A percentile compares a stretch with the other conserved stretches of the same genome.
These are phyloP conservation scores for Heliopora coerulea DNA, from an alignment of 92 coral and sea anemone species.

Conservation along the genomic window DNA sequence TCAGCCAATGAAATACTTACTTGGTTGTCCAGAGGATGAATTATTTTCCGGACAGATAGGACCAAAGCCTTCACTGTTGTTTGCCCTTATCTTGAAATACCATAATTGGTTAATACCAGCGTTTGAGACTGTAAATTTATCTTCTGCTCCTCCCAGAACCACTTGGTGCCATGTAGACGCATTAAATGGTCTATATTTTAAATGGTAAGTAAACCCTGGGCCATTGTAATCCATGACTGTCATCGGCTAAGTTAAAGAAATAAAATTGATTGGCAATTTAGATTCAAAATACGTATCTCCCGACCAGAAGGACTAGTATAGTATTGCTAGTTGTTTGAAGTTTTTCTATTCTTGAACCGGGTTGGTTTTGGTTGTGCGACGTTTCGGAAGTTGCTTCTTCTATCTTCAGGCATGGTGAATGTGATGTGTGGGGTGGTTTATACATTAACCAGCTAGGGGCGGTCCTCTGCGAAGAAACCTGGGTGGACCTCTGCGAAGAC, in stretches of 20 bases:
- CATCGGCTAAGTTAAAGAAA: constrained; percentile 20
- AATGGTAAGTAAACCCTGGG: constrained; percentile 20
- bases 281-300: too few species aligned
- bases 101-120: constrained; percentile 11
- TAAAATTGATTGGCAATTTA: too few species aligned
- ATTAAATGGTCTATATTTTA: constrained; percentile 15
- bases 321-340: too few species aligned
- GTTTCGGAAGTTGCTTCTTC: too few species aligned
- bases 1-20: constrained; percentile 1
- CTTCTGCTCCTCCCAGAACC: background rate
- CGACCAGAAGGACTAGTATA: too few species aligned
- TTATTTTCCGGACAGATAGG: constrained; percentile 16
- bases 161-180: constrained; percentile 13
- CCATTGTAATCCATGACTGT: constrained; percentile 9
- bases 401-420: too few species aligned
- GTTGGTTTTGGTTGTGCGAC: too few species aligned
- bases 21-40: constrained; percentile 9
- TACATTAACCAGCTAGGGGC: too few species aligned
- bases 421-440: too few species aligned
- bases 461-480: too few species aligned
- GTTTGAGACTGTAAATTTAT: constrained; percentile 13
- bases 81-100: constrained; percentile 17
- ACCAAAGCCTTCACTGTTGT: constrained; percentile 36
- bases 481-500: too few species aligned
- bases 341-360: too few species aligned